phyloP scores from a whole-genome alignment of 1,140 invertebrate genomes.

The Trinorchestia longiramus region DNA sequence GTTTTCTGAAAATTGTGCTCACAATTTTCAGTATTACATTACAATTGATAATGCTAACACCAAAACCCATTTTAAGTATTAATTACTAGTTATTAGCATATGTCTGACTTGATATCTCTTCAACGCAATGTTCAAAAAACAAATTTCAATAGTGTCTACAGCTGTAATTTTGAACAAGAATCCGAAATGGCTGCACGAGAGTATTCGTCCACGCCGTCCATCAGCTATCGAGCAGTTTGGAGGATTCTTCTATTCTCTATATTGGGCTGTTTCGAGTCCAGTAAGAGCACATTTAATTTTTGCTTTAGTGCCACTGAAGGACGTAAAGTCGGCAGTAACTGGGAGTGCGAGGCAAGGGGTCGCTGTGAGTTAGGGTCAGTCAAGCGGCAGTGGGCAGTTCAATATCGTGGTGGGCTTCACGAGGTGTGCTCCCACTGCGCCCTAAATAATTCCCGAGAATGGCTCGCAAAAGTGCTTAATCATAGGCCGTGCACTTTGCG shows the following conservation, averaged over 20 bases:
- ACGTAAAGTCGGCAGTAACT: conserved; percentile 50
- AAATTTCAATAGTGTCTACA: background rate
- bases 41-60: background rate
- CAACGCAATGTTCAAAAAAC: background rate
- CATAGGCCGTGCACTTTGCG: conserved; percentile 7
- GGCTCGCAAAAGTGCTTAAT: conserved; percentile 16
- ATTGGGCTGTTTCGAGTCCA: conserved; percentile 49
- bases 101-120: background rate
- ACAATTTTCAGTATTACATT: background rate
- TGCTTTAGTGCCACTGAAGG: conserved; percentile 50
- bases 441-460: conserved; percentile 18
- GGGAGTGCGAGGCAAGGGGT: conserved; percentile 51
- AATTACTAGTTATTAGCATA: background rate
- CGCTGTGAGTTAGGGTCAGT: conserved; percentile 20
- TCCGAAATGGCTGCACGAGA: background rate
- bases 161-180: background rate
- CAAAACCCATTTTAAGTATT: background rate
- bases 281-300: conserved; percentile 54
- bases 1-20: background rate
- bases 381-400: conserved; percentile 27
- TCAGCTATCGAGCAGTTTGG: conserved; percentile 16
- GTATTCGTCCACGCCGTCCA: background rate
- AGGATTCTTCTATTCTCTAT: conserved; percentile 47
- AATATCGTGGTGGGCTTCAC: conserved; percentile 40
- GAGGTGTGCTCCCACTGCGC: conserved; percentile 10